phyloP scores from a whole-genome alignment of 2,797 vertebrate species.

The Thaleichthys pacificus region DNA sequence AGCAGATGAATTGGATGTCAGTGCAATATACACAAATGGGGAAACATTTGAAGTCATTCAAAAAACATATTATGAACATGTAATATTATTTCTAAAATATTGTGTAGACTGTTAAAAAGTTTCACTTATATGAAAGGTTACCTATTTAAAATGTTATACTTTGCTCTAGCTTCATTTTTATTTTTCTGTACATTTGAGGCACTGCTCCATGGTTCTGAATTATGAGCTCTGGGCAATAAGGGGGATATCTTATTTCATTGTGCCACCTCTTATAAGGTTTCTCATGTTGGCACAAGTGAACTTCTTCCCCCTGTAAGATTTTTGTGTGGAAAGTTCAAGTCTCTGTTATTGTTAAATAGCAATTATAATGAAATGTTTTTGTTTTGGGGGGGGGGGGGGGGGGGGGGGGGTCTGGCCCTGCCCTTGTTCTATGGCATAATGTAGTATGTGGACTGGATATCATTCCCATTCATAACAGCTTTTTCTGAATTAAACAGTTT shows the following conservation, averaged over 20 bases:
- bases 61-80: conserved; percentile 52
- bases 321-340: conserved; percentile 63
- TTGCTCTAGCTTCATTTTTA: conserved; percentile 53
- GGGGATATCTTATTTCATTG: conserved; percentile 52
- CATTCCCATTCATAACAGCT: conserved; percentile 53
- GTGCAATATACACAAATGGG: conserved; percentile 66
- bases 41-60: conserved; percentile 50
- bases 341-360: conserved; percentile 57
- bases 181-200: conserved; percentile 66
- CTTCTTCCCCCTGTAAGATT: conserved; percentile 51
- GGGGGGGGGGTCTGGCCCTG: conserved; percentile 36
- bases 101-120: conserved; percentile 64
- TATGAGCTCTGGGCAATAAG: conserved; percentile 36
- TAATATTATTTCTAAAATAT: conserved; percentile 57
- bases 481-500: conserved; percentile 65
- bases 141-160: conserved; percentile 60
- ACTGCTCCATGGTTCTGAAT: conserved; percentile 54
- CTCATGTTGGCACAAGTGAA: conserved; percentile 60
- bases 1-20: conserved; percentile 30
- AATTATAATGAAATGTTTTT: conserved; percentile 1
- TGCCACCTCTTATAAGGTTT: conserved; percentile 55
- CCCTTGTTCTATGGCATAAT: conserved; percentile 61
- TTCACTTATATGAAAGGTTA: conserved; percentile 70
- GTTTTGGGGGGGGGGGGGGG: not conserved
- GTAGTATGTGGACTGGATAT: conserved; percentile 67